These are phyloP conservation scores for Pogonomyrmex californicus DNA, from an alignment of 1,140 invertebrate genomes.

Conservation along the genomic window DNA sequence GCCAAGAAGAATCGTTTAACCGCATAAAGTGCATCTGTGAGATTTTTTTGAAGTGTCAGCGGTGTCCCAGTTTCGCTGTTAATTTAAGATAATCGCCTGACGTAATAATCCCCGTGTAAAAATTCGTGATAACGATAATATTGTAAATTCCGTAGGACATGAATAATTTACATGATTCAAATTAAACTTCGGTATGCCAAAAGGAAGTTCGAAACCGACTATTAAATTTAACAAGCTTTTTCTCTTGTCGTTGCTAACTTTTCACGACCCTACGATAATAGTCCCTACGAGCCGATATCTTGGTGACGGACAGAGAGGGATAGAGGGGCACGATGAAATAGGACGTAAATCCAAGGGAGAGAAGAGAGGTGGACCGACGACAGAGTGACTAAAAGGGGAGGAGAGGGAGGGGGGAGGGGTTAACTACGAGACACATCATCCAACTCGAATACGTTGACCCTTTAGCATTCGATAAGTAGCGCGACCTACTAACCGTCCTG, in stretches of 20 bases:
- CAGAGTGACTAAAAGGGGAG: conserved; percentile 37
- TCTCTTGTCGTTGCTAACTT: conserved; percentile 1
- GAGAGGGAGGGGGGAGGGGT: no score
- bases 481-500: conserved; percentile 80
- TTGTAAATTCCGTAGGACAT: conserved; percentile 1
- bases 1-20: conserved; percentile 50
- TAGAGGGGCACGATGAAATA: conserved; percentile 51
- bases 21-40: conserved; percentile 32
- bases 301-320: neutral
- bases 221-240: conserved; percentile 33
- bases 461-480: conserved; percentile 76
- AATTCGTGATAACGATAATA: neutral
- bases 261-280: neutral
- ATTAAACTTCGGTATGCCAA: neutral
- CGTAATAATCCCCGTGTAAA: neutral
- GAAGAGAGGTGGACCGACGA: conserved; percentile 43
- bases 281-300: conserved; percentile 21
- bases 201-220: neutral
- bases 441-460: conserved; percentile 78
- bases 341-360: conserved; percentile 61
- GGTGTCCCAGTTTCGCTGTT: conserved; percentile 6
- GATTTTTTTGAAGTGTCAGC: conserved; percentile 36
- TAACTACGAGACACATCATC: conserved; percentile 65
- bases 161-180: neutral
- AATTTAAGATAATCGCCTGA: conserved; percentile 28